Percentiles rank a stretch among this genome's conserved stretches.
These are phyloP conservation scores for Rattus norvegicus DNA, from an alignment of 2,113 vertebrate species.

Conservation along the genomic window GRCr8 NC_086039.1:140603001-140603500, in stretches of 20 bases:
- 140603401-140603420: slow-evolving; percentile 41
- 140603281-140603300: slow-evolving; percentile 30
- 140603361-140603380: slow-evolving; percentile 30
- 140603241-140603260: slow-evolving; percentile 32
- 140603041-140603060: neutral
- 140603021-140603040: neutral
- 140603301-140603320: neutral
- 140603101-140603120: neutral
- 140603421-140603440: neutral
- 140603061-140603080: neutral
- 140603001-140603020: neutral
- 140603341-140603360: slow-evolving; percentile 25
- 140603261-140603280: slow-evolving; percentile 33
- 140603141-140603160: neutral
- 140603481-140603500: neutral
- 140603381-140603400: neutral
- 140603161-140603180: slow-evolving; percentile 34
- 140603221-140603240: slow-evolving; percentile 28
- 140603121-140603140: neutral
- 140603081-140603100: slow-evolving; percentile 21
- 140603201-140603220: neutral
- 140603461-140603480: slow-evolving; percentile 18
- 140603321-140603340: neutral
- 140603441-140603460: slow-evolving; percentile 8
- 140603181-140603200: neutral